Conservation (phyloP, 1,140 invertebrate species). For the Pachypeltis micranthus region DNA sequence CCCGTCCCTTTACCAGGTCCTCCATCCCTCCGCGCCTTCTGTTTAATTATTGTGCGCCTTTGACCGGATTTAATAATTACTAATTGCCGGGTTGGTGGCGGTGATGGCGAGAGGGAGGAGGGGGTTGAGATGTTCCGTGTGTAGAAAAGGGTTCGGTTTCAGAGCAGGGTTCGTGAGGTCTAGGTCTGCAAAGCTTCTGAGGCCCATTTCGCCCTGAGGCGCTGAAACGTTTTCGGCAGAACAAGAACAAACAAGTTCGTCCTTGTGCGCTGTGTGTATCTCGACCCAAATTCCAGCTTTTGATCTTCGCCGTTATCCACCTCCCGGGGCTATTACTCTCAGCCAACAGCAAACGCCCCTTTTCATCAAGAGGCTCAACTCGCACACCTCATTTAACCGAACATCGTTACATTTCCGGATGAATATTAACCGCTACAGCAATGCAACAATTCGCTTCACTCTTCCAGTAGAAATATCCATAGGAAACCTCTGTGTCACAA, state of each 20-base stretch:
- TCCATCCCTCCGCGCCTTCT: not conserved
- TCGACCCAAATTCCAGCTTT: not conserved
- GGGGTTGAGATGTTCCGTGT: not conserved
- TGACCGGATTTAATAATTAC: conserved; percentile 15
- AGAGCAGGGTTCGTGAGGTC: not conserved
- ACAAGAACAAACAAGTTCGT: conserved; percentile 4
- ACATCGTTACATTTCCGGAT: too few relatives aligned
- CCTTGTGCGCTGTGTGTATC: not conserved
- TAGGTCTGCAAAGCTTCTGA: too few relatives aligned
- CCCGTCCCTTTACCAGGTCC: not conserved
- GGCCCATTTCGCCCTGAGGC: too few relatives aligned
- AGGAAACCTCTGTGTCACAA: too few relatives aligned
- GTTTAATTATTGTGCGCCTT: conserved; percentile 13
- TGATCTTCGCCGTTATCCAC: not conserved
- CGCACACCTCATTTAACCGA: too few relatives aligned
- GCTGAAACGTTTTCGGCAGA: not conserved
- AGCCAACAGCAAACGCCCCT: conserved; percentile 2
- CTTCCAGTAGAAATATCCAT: too few relatives aligned
- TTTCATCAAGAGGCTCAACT: too few relatives aligned
- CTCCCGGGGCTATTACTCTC: not conserved
- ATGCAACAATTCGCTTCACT: too few relatives aligned
- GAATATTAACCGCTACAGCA: too few relatives aligned
- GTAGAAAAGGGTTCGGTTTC: not conserved
- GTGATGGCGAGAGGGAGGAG: not conserved
- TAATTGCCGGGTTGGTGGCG: not conserved